These are phyloP conservation scores for Clarias fuscus DNA, from an alignment of 2,797 vertebrate species.

Conservation along the genomic window DNA sequence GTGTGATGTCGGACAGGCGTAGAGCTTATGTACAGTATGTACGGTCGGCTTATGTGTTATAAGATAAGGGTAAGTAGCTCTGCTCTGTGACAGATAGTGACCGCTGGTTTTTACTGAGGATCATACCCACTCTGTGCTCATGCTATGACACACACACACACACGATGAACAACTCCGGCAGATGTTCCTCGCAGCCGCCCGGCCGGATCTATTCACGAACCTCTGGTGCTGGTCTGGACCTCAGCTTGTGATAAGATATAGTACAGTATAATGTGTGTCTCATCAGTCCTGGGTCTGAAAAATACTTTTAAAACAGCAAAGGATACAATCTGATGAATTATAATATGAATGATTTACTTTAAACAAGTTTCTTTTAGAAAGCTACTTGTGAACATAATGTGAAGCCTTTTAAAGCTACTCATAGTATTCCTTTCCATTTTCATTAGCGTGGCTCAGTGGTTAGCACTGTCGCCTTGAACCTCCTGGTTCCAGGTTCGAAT, in stretches of 20 bases:
- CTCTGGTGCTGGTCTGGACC: background rate
- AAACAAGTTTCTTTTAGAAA: too few relatives aligned
- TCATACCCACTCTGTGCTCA: conserved; percentile 29
- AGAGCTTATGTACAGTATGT: background rate
- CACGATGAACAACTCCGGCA: conserved; percentile 63
- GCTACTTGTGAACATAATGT: too few relatives aligned
- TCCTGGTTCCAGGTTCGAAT: too few relatives aligned
- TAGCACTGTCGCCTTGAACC: too few relatives aligned
- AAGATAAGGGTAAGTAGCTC: conserved; percentile 10
- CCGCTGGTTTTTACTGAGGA: background rate
- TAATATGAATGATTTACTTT: too few relatives aligned
- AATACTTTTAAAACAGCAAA: background rate
- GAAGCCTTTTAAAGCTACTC: too few relatives aligned
- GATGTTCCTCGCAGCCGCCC: conserved; percentile 62
- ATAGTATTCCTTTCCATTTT: too few relatives aligned
- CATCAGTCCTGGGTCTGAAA: background rate
- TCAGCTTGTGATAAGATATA: background rate
- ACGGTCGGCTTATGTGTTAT: background rate
- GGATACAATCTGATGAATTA: background rate
- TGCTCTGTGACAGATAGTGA: conserved; percentile 1
- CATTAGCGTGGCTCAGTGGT: background rate
- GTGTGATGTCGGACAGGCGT: background rate
- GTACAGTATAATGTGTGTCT: too few relatives aligned
- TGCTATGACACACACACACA: background rate
- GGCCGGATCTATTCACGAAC: conserved; percentile 50